Evolutionary conservation across 1,140 invertebrate species (phyloP), one percentile per base, ranked within the genome.

Genomic region (Melanaphis sacchari): DNA sequence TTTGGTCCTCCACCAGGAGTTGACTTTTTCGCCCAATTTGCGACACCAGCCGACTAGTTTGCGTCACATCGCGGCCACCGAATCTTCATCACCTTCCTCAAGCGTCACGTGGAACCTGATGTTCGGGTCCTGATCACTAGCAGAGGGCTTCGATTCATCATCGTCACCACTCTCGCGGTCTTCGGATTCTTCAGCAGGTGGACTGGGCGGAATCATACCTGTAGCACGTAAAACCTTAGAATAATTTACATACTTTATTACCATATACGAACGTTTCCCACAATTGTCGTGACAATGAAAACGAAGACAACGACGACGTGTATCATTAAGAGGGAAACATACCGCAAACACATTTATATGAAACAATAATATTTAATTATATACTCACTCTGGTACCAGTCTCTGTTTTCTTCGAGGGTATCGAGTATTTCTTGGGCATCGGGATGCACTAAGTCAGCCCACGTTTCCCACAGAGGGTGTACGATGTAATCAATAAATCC

Each of bases 401-500:
- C 98, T 90, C 99, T 96, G 95, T 99, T 99, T 95, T 99, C 98
- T 96, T 99, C 99, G 93, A 99, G 96, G 9, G 98, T 99, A 95
- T 99, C 99, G 87, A 99, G 96, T 94, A 99, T 99, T 90, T 99
- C 98, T 95, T 99, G 99, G 22, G 99, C 99, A 95, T 99, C 99
- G 0, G 99, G 99, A 96, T 99, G 98, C 5, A 99, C 99, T 52
- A 99, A 96, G 95, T 99, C 99, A 24, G 98, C 99, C 99, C 99
- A 99, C 8, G 99, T 99, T 95, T 99, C 99, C 98, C 99, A 99
- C 38, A 99, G 95, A 18, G 99, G 99, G 96, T 99, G 99, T 8
- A 99, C 99, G 95, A 99, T 99, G 95, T 99, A 99, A 96, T 99
- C 99, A 95, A 99, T 99, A 95, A 99, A 99, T 94, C 99, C 99